Evolutionary conservation across 2,797 vertebrate species (phyloP), one percentile per base, ranked within the genome.

Genomic region (Gobionotothen gibberifrons): DNA sequence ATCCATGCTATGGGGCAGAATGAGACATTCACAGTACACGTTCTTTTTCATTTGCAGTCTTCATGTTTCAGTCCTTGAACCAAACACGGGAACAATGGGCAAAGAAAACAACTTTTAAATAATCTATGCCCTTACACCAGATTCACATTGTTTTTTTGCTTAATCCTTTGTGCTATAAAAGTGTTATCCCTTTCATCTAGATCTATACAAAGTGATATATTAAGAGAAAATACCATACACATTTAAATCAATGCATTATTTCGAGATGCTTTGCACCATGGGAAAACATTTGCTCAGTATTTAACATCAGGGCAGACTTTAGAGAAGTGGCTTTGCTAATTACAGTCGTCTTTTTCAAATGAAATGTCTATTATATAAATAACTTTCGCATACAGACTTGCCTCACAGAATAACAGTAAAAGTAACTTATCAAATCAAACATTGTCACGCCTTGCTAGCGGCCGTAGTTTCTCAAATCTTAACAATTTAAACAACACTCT

Each of bases 1-100:
- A 74, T 79, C 70, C 3, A 88, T 85, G 84, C 83, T 74, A 70
- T 78, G 86, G 86, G 83, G 87, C 87, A 84, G 72, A 81, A 87
- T 87, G 90, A 89, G 88, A 93, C 91, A 86, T 46, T 78, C 78
- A 66, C 80, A 72, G 78, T 22, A 83, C 57, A 73, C 76, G 86
- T 57, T 21, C 49, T 68, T 67, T 79, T 51, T 74, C 51, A 40
- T 70, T 66, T 74, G 21, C 69, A 62, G 57, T 78, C 46, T 80
- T 16, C 5, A 14, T 54, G 49, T 68, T 64, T 84, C 66, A 63
- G 70, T 77, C 75, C 82, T 58, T 75, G 17, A 67, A 73, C 66
- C 6, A 55, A 51, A 73, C 21, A 55, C 73, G 65, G 48, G 36
- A 73, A 70, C 78, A 47, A 26, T 63, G 62, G 74, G 68, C 59